Evolutionary conservation across 2,888 invertebrate genomes (phyloP).

Genomic region (Spodoptera exigua): DNA sequence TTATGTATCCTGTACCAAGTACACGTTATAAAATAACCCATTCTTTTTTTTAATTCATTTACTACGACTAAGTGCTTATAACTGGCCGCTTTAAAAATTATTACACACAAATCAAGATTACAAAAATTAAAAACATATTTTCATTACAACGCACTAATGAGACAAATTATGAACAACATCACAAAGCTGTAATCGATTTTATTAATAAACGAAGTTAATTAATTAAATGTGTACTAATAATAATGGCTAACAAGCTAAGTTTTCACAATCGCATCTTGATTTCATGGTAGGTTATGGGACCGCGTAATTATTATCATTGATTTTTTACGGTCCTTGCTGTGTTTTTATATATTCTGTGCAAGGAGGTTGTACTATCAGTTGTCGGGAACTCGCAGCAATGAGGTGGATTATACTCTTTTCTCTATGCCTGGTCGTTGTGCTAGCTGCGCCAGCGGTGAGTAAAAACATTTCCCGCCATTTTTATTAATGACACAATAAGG

Average conservation of each 20-base stretch:
- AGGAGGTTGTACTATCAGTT: constrained; percentile 17
- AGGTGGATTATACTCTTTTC: constrained; percentile 59
- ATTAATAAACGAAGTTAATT: constrained; percentile 28
- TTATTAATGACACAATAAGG: no score
- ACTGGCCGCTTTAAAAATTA: no score
- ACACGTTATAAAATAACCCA: no score
- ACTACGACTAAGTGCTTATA: no score
- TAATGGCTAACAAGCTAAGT: no score
- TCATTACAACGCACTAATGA: background rate
- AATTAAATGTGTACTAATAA: constrained; percentile 10
- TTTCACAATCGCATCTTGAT: no score
- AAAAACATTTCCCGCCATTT: no score
- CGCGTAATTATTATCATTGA: constrained; percentile 60
- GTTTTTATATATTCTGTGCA: constrained; percentile 47
- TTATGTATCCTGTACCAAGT: no score
- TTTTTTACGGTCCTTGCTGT: constrained; percentile 57
- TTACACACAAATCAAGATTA: constrained; percentile 2
- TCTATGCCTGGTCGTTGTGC: constrained; percentile 52
- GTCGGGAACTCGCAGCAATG: constrained; percentile 54
- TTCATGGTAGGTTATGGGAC: background rate
- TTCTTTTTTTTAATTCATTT: no score
- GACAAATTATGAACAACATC: constrained; percentile 26
- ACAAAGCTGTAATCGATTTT: constrained; percentile 32
- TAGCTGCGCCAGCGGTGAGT: constrained; percentile 51
- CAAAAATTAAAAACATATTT: background rate